Conservation (phyloP, 2,888 invertebrate genomes). For the Drosophila meridionalis region DNA sequence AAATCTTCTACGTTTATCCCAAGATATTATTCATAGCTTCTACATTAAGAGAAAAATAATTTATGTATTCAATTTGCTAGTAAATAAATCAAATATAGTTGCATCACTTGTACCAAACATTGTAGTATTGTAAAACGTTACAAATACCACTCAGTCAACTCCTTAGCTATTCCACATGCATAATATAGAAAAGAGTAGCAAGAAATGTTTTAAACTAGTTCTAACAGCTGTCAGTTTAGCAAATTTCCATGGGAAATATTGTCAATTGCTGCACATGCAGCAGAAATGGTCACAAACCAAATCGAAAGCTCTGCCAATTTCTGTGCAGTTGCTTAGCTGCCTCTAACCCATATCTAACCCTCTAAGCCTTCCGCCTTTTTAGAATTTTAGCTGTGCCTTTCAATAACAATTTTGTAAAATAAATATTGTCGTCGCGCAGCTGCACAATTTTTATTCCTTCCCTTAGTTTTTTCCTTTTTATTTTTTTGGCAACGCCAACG, state of each 20-base stretch:
- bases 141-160: not conserved
- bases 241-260: conserved; percentile 13
- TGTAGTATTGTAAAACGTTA: not conserved
- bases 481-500: conserved; percentile 32
- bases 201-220: not conserved
- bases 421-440: conserved; percentile 65
- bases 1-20: no score
- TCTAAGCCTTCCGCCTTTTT: not conserved
- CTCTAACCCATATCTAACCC: not conserved
- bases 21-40: no score
- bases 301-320: not conserved
- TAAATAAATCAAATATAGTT: not conserved
- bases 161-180: not conserved
- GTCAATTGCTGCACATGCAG: conserved; percentile 23
- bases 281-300: conserved; percentile 5
- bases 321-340: not conserved
- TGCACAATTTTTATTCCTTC: conserved; percentile 24
- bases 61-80: no score
- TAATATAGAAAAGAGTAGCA: not conserved
- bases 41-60: no score
- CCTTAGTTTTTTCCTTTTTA: not conserved
- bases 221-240: conserved; percentile 21
- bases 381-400: conserved; percentile 27
- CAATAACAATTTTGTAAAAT: conserved; percentile 57
- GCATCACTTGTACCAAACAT: not conserved